These are phyloP conservation scores for Calephelis virginiensis DNA, from an alignment of 1,140 invertebrate genomes.

Conservation along the genomic window DNA sequence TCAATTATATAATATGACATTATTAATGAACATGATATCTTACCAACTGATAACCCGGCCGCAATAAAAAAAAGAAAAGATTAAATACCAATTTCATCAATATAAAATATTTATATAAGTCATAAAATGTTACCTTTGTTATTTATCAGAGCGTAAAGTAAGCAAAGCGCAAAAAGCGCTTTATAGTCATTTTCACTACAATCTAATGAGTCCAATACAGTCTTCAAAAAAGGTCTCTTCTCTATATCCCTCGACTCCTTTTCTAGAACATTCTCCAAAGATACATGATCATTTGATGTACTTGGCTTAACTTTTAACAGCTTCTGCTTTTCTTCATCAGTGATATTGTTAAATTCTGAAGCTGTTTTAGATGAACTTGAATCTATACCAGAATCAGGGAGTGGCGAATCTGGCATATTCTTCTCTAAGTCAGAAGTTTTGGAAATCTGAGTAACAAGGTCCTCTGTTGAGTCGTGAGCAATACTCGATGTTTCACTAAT, in stretches of 20 bases:
- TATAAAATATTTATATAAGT: constrained; percentile 26
- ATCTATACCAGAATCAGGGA: constrained; percentile 72
- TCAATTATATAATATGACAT: constrained; percentile 16
- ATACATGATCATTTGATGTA: constrained; percentile 43
- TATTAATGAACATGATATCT: constrained; percentile 32
- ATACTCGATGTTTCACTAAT: constrained; percentile 73
- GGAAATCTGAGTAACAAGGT: constrained; percentile 65
- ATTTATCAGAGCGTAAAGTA: constrained; percentile 95
- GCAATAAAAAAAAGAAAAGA: constrained; percentile 45
- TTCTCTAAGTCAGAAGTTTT: constrained; percentile 37
- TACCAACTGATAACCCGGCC: constrained; percentile 64
- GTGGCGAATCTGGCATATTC: constrained; percentile 73
- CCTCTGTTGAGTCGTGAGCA: constrained; percentile 76
- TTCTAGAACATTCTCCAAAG: constrained; percentile 57
- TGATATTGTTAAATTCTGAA: constrained; percentile 84
- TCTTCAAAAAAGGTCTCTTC: constrained; percentile 92
- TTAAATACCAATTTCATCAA: constrained; percentile 31
- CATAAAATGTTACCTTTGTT: constrained; percentile 88
- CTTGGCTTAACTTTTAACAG: constrained; percentile 78
- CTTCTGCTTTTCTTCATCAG: constrained; percentile 94
- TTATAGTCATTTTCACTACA: constrained; percentile 96
- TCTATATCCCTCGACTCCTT: constrained; percentile 72
- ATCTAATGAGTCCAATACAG: constrained; percentile 90
- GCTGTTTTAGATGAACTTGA: constrained; percentile 60
- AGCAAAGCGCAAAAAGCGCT: constrained; percentile 93